Base-by-base conservation (phyloP, 1,140 invertebrate species). In the Contarinia nasturtii region DNA sequence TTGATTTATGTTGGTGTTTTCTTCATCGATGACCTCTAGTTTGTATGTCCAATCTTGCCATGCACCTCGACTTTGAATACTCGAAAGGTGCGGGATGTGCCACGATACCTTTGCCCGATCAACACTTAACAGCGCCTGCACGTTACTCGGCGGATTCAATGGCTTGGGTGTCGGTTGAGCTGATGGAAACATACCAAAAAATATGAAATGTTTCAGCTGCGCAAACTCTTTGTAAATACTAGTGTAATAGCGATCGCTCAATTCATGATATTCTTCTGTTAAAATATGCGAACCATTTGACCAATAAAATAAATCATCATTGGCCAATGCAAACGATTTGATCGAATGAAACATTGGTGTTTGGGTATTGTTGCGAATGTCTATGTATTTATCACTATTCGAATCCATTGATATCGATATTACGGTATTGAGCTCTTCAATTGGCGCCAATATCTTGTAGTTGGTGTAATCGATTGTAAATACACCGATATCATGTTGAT, bases 41-140 rank as follows among this genome's bases (percentile, higher is more conserved):
- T 85, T 77, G 60, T 89, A 95, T 1, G 71, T 75, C 86, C 87
- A 93, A 50, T 79, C 76, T 53, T 82, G 79, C 77, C 84, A 91
- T 0, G 87, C 81, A 1, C 79, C 79, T 42, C 73, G 77, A 1
- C 87, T 84, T 64, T 88, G 83, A 27, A 79, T 80, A 10, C 79
- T 79, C 12, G 88, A 59, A 1, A 79, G 60, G 55, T 80, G 72
- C 0, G 90, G 89, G 7, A 73, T 69, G 27, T 76, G 69, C 88
- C 89, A 92, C 0, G 74, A 74, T 11, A 88, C 74, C 55, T 80
- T 80, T 0, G 82, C 82, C n/a, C 71, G 68, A 50, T 75, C 68
- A 0, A 74, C 68, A 0, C 80, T 80, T 55, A 91, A 77, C 41
- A 92, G 69, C 19, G 80, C 84, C 61, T 87, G 78, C 0, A 92